Evolutionary conservation across 2,888 invertebrate genomes (phyloP), one percentile per base, ranked within the genome.

Genomic region (Cheilosia impressa): DNA sequence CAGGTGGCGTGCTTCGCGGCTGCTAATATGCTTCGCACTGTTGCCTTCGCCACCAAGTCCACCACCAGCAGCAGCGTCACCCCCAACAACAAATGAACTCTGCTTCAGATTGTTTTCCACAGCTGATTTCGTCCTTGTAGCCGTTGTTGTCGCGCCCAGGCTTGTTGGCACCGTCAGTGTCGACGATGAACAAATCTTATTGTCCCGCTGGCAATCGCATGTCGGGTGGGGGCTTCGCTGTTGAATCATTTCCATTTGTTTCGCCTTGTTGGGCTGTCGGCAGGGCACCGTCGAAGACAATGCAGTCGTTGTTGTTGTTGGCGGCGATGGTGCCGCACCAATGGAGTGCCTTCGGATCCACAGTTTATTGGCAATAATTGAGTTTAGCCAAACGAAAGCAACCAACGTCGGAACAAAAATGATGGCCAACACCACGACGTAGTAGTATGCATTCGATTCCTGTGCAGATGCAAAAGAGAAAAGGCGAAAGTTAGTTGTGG

Each of bases 341-440:
- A 85, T 55, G 22, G 88, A 87, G 50, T 90, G 89, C 17, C 94
- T 90, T 71, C 93, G 93, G 43, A 89, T 89, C 93, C 93, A 94
- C 66, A 94, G 90, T 76, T 93, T 90, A n/a, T 89, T 89, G 2
- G 94, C 94, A 50, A 94, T 93, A 47, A 93, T 92, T 55, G 91
- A 90, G 87, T 94, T 94, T 24, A 94, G 90, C 92, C 93, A 93
- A 41, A 93, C 82, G 87, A 94, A 94, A 15, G 93, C 91, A 19
- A 91, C 78, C 60, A 93, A 88, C 27, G 93, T 90, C 27, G 94
- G 93, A 57, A 93, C 50, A 66, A 94, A 94, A 52, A 94, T 92
- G 31, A 93, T 89, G 57, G 87, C 88, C 58, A 92, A 90, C 22
- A 92, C 89, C 5, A 91, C 87, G 38, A 89, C 85, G 84, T 90